These are phyloP conservation scores for Paracanthobrama guichenoti DNA, from an alignment of 2,113 vertebrate species.

Conservation along the genomic window DNA sequence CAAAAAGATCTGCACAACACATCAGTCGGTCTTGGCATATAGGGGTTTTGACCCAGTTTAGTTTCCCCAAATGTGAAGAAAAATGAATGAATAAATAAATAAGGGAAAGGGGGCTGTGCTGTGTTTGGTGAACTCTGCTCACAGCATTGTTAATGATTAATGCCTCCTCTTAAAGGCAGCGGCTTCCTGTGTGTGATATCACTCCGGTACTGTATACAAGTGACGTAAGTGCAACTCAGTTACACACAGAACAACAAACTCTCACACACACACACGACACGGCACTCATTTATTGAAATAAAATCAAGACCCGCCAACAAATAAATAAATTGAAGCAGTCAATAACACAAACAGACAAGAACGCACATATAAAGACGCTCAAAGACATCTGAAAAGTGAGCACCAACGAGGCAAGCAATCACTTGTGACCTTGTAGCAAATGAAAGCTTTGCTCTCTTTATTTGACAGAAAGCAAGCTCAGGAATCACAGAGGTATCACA, in stretches of 20 bases:
- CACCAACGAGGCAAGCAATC: constrained; percentile 3
- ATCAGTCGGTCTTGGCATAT: neutral
- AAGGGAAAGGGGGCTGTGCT: constrained; percentile 31
- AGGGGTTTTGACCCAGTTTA: constrained; percentile 44
- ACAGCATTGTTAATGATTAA: constrained; percentile 49
- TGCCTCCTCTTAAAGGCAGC: constrained; percentile 21
- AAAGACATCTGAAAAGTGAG: neutral
- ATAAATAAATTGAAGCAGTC: neutral
- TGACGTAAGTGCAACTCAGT: constrained; percentile 28
- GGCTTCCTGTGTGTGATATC: constrained; percentile 45
- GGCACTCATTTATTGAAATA: neutral
- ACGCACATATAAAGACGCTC: neutral
- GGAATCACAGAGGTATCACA: neutral
- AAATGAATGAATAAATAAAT: constrained; percentile 53
- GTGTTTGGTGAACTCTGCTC: constrained; percentile 22
- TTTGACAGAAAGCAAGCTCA: constrained; percentile 13
- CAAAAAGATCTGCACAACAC: neutral
- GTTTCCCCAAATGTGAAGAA: constrained; percentile 14
- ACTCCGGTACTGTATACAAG: constrained; percentile 27
- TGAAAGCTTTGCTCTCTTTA: constrained; percentile 1
- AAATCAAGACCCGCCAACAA: neutral
- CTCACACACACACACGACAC: neutral
- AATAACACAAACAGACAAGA: constrained; percentile 16
- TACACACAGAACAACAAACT: constrained; percentile 21
- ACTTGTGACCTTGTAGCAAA: constrained; percentile 20